Evolutionary conservation across 2,797 vertebrate genomes (phyloP), one percentile per base, ranked within the genome.

Genomic region (Euthynnus affinis): DNA sequence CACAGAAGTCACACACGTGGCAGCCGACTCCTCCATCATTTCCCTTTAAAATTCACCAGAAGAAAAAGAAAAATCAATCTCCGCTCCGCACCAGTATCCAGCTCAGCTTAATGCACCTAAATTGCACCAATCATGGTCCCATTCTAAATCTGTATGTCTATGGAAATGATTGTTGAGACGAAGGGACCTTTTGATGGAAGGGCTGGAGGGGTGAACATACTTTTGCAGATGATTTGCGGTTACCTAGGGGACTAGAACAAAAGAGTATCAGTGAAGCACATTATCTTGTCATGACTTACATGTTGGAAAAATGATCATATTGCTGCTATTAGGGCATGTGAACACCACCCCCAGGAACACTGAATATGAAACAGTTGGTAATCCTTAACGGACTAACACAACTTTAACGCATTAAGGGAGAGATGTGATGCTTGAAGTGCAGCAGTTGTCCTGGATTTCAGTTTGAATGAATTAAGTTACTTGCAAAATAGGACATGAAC

Each of bases 121-220:
- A 95, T 95, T 90, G 86, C 86, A 88, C 62, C 87, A 94, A 92
- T 94, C 83, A 90, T 66, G 34, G 44, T 73, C 63, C 74, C 80
- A 74, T 90, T 91, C 78, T 87, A 81, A 87, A 92, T 88, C 46
- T 87, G 61, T 67, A 58, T 62, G 68, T 85, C 71, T 75, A 80
- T 80, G 48, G 84, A 87, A 91, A 86, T 89, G 71, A 94, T 88
- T 91, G 76, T 72, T 62, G 52, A 76, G 53, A 86, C 60, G 73
- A 56, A 83, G 78, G 68, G 71, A 71, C 64, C 65, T 76, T 86
- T 81, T 86, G 68, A 82, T 71, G 68, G 77, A 83, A 48, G 49
- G 23, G 55, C 70, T 56, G 34, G 49, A 42, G 40, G 32, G 32
- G 37, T 18, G 22, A 60, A 27, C n/a, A 52, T 68, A 79, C 27